A percentile compares a stretch with the other conserved stretches of the same genome.
Conservation (phyloP, 92 coral and sea anemone species). For the Pocillopora grandis region DNA sequence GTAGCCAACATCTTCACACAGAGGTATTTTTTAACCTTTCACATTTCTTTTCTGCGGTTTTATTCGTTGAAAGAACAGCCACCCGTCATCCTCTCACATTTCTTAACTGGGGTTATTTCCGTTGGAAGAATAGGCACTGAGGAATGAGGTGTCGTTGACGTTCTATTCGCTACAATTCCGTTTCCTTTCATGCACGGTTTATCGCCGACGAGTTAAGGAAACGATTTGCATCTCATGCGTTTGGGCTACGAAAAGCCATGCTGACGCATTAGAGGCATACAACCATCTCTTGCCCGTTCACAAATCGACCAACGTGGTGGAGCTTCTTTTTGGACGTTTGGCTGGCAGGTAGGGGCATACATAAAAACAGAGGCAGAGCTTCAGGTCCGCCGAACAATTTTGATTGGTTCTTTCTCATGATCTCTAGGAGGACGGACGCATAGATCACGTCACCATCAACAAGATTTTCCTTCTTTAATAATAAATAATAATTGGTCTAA, state of each 20-base stretch:
- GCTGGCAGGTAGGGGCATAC: constrained; percentile 90
- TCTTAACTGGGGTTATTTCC: background rate
- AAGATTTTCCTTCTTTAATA: too few relatives aligned
- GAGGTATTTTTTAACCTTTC: constrained; percentile 72
- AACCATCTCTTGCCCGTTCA: constrained; percentile 80
- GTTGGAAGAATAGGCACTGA: background rate
- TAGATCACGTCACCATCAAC: too few relatives aligned
- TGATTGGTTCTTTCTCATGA: too few relatives aligned
- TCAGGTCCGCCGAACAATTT: constrained; percentile 65
- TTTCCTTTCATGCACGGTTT: constrained; percentile 82
- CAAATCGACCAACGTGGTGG: constrained; percentile 88
- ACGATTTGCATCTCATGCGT: constrained; percentile 82
- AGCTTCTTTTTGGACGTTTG: constrained; percentile 70
- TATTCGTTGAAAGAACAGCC: too few relatives aligned
- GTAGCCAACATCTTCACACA: constrained; percentile 88
- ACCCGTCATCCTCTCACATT: too few relatives aligned
- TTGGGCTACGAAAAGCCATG: constrained; percentile 96
- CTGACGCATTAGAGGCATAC: constrained; percentile 79
- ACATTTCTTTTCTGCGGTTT: constrained; percentile 18
- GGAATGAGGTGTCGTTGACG: constrained; percentile 9
- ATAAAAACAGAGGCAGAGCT: constrained; percentile 83
- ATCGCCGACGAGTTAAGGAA: constrained; percentile 64
- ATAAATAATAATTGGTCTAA: too few relatives aligned
- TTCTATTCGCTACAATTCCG: constrained; percentile 29
- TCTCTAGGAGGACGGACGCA: too few relatives aligned